Evolutionary conservation across 2,888 invertebrate genomes (phyloP).

Genomic region (Lasioglossum figueresi): DNA sequence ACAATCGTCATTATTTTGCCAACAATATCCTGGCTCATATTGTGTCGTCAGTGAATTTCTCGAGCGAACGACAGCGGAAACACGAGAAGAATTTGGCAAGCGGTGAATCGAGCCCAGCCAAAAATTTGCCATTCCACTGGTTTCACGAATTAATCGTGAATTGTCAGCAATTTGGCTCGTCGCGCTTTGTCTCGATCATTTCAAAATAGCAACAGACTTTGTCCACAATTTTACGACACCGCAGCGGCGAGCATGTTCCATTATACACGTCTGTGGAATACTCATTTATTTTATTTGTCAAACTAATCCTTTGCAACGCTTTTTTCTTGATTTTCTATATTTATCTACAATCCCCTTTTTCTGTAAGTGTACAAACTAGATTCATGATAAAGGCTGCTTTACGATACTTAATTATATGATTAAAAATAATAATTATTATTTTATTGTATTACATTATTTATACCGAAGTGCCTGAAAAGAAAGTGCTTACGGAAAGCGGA

Average conservation of each 20-base stretch:
- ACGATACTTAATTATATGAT: too few species aligned
- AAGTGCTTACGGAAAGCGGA: background rate
- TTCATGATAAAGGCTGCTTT: background rate
- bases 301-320: background rate
- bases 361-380: background rate
- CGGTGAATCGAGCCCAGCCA: conserved; percentile 32
- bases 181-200: conserved; percentile 9
- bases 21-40: conserved; percentile 27
- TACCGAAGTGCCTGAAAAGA: background rate
- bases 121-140: conserved; percentile 45
- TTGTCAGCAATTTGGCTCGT: conserved; percentile 39
- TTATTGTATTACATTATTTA: background rate
- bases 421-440: too few species aligned
- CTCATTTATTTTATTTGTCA: background rate
- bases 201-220: background rate
- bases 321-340: background rate
- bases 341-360: background rate
- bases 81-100: conserved; percentile 52
- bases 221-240: background rate
- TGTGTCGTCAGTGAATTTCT: conserved; percentile 39
- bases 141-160: conserved; percentile 48
- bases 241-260: background rate
- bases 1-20: conserved; percentile 37
- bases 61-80: conserved; percentile 29
- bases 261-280: background rate